phyloP scores from a whole-genome alignment of 2,888 invertebrate genomes.

The Aplocera efformata region DNA sequence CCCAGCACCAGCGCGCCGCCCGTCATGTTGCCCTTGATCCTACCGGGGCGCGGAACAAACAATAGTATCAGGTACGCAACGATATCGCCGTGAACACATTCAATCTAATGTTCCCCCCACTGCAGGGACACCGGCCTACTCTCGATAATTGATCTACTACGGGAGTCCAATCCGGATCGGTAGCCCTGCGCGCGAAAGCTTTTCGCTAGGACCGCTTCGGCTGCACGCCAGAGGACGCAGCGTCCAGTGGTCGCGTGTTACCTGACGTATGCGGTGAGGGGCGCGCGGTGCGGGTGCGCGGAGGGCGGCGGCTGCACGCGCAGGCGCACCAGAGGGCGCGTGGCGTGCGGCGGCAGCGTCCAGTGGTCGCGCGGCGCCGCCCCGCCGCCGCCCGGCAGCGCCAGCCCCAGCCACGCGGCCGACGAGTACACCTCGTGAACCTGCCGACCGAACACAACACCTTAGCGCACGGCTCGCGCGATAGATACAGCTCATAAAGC shows the following conservation, averaged over 20 bases:
- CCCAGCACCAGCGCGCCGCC: constrained; percentile 62
- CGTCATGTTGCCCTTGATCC: constrained; percentile 55
- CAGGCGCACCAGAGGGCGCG: constrained; percentile 93
- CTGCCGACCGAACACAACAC: constrained; percentile 50
- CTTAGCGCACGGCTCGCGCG: background rate
- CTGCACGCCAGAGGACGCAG: too few species aligned
- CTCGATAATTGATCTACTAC: too few species aligned
- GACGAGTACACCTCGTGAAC: constrained; percentile 91
- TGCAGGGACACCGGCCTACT: too few species aligned
- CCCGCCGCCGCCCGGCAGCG: constrained; percentile 88
- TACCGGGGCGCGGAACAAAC: constrained; percentile 30
- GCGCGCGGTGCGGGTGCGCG: constrained; percentile 1
- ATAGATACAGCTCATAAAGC: too few species aligned
- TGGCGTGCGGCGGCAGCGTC: constrained; percentile 94
- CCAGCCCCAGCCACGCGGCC: constrained; percentile 95
- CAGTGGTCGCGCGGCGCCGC: constrained; percentile 90
- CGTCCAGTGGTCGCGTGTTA: background rate
- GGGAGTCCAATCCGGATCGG: too few species aligned
- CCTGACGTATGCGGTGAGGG: constrained; percentile 14
- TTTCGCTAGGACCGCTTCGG: too few species aligned
- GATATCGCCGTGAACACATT: too few species aligned
- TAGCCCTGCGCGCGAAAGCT: too few species aligned
- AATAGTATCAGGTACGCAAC: too few species aligned
- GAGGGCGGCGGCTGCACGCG: constrained; percentile 78
- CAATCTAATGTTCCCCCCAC: too few species aligned